Base-by-base conservation (phyloP, 2,113 vertebrate species). In the Nettapus auritus region DNA sequence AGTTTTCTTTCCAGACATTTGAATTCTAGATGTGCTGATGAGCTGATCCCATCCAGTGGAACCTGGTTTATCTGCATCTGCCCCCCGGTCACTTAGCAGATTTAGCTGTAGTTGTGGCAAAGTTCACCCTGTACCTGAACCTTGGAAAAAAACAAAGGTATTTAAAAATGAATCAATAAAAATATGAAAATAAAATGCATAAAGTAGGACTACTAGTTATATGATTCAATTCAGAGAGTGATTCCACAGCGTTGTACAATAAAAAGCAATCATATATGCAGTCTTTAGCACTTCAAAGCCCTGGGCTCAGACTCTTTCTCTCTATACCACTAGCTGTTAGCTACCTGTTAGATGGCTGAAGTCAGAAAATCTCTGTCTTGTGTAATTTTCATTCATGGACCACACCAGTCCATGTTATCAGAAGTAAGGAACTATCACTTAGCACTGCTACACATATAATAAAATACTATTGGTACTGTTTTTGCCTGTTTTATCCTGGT, bases 361-460 rank as follows among this genome's bases (percentile, higher is more conserved):
- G 66, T 91, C 9, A 84, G 52, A 40, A 28, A 60, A 0, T 82
- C 50, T 77, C 14, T 75, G 2, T 76, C 5, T 46, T 60, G 25
- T 55, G 11, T 36, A 5, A 13, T 62, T 11, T 55, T 75, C 88
- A 26, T 62, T 85, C 31, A 63, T n/a, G 33, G 42, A 20, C 8
- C 22, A 50, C 31, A 33, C 7, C 5, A 6, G 33, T 55, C 42
- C 59, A 29, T 64, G 31, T 42, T 66, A 59, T 15, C 80, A 48
- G 16, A 59, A 0, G 0, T 36, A 21, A 89, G 23, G 15, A 88
- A 36, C 20, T n/a, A 63, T 33, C 29, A 57, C 11, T 42, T 70
- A 38, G 18, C 11, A 10, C 46, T 44, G 28, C 8, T 48, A 18
- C 23, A 22, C 9, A 11, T 19, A 38, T 4, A 50, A 46, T 36